These are phyloP conservation scores for Cuniculus paca DNA, from an alignment of 2,797 vertebrate genomes.

Conservation along the genomic window DNA sequence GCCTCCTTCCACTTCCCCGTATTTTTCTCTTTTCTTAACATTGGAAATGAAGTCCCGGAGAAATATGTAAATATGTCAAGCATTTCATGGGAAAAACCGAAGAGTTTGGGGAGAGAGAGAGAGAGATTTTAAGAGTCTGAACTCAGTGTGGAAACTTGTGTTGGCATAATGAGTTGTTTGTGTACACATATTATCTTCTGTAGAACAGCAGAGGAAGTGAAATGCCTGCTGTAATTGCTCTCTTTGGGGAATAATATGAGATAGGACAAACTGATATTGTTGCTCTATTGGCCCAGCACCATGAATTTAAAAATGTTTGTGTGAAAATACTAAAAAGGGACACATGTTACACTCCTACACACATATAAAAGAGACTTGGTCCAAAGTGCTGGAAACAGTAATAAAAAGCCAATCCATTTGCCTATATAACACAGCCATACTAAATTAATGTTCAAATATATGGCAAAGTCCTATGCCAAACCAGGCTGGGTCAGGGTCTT, in stretches of 20 bases:
- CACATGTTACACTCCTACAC: constrained; percentile 41
- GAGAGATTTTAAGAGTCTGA: background rate
- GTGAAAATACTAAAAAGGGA: constrained; percentile 62
- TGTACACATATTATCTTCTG: background rate
- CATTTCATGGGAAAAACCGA: background rate
- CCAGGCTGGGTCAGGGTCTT: background rate
- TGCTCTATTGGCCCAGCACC: constrained; percentile 41
- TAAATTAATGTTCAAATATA: background rate
- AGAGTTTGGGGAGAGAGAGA: background rate
- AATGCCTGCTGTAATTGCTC: background rate
- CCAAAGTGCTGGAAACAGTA: constrained; percentile 3
- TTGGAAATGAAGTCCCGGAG: constrained; percentile 13
- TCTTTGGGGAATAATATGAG: constrained; percentile 16
- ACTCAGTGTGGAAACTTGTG: background rate
- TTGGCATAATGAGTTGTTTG: constrained; percentile 47
- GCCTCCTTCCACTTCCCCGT: background rate
- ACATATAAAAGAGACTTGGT: constrained; percentile 30
- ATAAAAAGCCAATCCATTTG: background rate
- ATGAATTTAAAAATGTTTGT: constrained; percentile 61
- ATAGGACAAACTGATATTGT: constrained; percentile 6
- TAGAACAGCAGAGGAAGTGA: constrained; percentile 8
- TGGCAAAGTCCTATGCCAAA: background rate
- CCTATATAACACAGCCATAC: background rate
- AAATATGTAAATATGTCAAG: background rate
- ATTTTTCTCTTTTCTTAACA: background rate